phyloP scores from a whole-genome alignment of 1,140 invertebrate species.

The Lepidurus couesii region DNA sequence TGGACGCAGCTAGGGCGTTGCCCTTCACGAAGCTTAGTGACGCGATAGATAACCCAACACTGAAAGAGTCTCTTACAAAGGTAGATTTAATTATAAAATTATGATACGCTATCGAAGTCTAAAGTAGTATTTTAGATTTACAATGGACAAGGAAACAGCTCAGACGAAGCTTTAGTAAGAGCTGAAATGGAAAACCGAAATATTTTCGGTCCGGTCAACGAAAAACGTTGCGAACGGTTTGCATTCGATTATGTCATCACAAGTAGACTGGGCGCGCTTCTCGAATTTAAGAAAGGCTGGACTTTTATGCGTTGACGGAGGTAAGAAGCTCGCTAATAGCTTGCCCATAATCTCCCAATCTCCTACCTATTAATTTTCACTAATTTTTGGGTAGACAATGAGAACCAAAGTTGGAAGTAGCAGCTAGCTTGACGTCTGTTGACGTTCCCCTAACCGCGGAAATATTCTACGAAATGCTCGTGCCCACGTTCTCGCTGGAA shows the following conservation, averaged over 20 bases:
- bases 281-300: constrained; percentile 1
- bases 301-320: neutral
- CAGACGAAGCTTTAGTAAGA: no score
- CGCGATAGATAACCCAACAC: no score
- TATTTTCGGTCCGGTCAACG: neutral
- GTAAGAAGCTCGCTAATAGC: neutral
- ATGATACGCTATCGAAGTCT: no score
- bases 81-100: no score
- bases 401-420: neutral
- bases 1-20: no score
- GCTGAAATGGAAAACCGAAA: neutral
- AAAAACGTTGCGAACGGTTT: neutral
- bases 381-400: neutral
- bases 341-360: neutral
- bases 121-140: no score
- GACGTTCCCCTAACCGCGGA: neutral
- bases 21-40: no score
- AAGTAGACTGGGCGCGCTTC: neutral
- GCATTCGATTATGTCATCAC: neutral
- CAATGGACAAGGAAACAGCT: no score
- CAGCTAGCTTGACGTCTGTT: neutral
- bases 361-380: neutral
- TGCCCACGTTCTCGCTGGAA: neutral
- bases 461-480: neutral
- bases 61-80: no score